These are phyloP conservation scores for Aphis gossypii DNA, from an alignment of 1,140 invertebrate genomes.

Conservation along the genomic window DNA sequence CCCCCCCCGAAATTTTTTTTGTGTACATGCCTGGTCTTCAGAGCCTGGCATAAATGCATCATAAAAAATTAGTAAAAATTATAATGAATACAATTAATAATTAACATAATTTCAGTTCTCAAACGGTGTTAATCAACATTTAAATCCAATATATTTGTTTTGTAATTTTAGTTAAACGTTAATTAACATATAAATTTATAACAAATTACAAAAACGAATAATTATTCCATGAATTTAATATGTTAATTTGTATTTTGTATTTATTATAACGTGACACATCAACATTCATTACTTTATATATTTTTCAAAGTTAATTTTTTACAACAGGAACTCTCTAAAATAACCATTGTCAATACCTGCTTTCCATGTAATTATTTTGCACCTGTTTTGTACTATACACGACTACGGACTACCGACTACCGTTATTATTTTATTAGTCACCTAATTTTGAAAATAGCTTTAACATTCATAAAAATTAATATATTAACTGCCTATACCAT, in stretches of 20 bases:
- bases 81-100: neutral
- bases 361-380: constrained; percentile 7
- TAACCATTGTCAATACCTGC: constrained; percentile 2
- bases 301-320: neutral
- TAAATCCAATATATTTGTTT: neutral
- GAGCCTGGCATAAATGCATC: too few species aligned
- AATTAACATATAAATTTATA: neutral
- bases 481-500: neutral
- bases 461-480: constrained; percentile 2
- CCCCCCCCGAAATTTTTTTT: too few species aligned
- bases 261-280: neutral
- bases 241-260: constrained; percentile 1
- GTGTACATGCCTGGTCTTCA: too few species aligned
- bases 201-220: neutral
- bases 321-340: constrained; percentile 37
- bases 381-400: neutral
- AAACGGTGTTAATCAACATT: neutral
- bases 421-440: neutral
- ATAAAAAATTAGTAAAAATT: too few species aligned
- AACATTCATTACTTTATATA: neutral
- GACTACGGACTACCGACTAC: neutral
- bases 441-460: neutral
- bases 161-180: neutral
- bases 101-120: neutral
- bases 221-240: neutral